Conservation (phyloP, 1,140 invertebrate genomes). For the Zaprionus taronus region DNA sequence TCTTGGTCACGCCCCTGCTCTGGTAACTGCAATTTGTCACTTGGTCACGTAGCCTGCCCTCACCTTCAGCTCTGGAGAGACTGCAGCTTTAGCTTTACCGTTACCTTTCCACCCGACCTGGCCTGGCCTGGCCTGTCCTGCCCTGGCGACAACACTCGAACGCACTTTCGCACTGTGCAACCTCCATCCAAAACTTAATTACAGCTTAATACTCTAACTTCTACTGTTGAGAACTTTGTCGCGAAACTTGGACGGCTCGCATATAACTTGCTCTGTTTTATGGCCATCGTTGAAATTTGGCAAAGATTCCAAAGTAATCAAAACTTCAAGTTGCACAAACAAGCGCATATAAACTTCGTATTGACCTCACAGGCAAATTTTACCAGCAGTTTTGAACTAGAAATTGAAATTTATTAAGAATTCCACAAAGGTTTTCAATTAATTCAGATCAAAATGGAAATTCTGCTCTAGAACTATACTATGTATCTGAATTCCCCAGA, state of each 20-base stretch:
- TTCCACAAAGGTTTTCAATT: too few relatives aligned
- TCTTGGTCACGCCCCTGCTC: background rate
- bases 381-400: too few relatives aligned
- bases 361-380: too few relatives aligned
- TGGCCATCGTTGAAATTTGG: background rate
- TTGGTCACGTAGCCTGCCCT: conserved; percentile 71
- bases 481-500: too few relatives aligned
- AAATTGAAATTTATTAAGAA: too few relatives aligned
- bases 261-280: background rate
- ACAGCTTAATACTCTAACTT: conserved; percentile 41
- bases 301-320: background rate
- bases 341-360: too few relatives aligned
- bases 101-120: conserved; percentile 3
- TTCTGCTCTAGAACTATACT: too few relatives aligned
- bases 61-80: conserved; percentile 11
- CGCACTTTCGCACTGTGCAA: conserved; percentile 25
- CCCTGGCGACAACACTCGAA: conserved; percentile 30
- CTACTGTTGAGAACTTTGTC: background rate
- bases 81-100: conserved; percentile 9
- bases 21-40: conserved; percentile 72
- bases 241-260: background rate
- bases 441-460: too few relatives aligned
- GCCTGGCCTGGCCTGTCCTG: conserved; percentile 11
- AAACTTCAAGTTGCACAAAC: background rate
- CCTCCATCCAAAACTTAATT: conserved; percentile 53